Base-by-base conservation (phyloP, 2,888 invertebrate genomes). In the Euproctis similis region DNA sequence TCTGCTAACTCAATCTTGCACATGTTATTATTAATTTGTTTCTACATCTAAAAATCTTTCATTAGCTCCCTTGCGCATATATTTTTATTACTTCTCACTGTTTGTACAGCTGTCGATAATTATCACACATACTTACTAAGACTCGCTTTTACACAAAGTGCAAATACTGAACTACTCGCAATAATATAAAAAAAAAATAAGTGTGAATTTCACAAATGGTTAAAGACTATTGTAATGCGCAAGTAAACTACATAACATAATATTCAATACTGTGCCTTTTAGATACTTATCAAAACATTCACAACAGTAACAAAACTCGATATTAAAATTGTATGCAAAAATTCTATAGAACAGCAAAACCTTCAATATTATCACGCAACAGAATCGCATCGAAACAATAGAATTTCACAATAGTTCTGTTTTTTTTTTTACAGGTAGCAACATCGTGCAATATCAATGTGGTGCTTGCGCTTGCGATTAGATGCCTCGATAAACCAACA, bases 401-500 rank as follows among this genome's bases (percentile, higher is more conserved):
- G 60, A 53, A 54, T 57, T 54, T 50, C 35, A 53, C 52, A 59
- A 62, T 57, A 31, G 38, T 62, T n/a, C n/a, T n/a, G n/a, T n/a
- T n/a, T n/a, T n/a, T n/a, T n/a, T 61, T 57, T 58, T 59, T 57
- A 55, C 57, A 57, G 48, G 62, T 45, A 62, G 59, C 63, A 20
- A 6, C 27, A 53, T 56, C 62, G 61, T 61, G 61, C 57, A 47
- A 59, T 65, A 67, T 67, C 64, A 59, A 65, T 60, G 59, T 59
- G 31, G 51, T 52, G 56, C 59, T 53, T 40, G 55, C 42, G 61
- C 55, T 57, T 55, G 53, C 52, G 68, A 73, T 72, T 66, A 70
- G 66, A 67, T 70, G 58, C 38, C 36, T 50, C 53, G 68, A 72
- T 70, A 69, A 65, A 63, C 49, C 48, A 55, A 46, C 52, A 50